Percentiles rank a stretch among this genome's conserved stretches.
phyloP scores from a whole-genome alignment of 2,888 invertebrate genomes.

The Capitulum mitella region DNA sequence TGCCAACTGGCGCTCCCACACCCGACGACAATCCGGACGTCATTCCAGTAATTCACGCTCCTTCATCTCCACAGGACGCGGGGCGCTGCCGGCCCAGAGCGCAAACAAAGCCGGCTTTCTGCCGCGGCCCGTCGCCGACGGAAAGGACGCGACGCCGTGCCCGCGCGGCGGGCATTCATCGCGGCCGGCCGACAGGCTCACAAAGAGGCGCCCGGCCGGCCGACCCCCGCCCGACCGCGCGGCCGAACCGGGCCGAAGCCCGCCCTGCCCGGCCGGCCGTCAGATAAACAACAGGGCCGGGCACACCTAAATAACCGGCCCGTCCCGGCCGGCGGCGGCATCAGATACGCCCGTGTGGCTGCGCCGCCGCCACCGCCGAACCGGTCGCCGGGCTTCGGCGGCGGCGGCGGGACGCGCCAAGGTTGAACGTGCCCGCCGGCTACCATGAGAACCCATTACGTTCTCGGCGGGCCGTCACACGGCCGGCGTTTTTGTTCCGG shows the following conservation, averaged over 20 bases:
- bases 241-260: background rate
- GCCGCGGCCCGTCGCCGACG: conserved; percentile 84
- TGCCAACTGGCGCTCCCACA: too few relatives aligned
- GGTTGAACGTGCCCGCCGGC: background rate
- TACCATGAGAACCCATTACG: background rate
- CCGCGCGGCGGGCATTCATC: too few relatives aligned
- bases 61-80: too few relatives aligned
- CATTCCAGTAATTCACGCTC: too few relatives aligned
- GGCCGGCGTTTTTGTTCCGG: conserved; percentile 18
- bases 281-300: background rate
- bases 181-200: too few relatives aligned
- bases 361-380: background rate
- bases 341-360: too few relatives aligned
- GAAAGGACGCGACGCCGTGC: conserved; percentile 62
- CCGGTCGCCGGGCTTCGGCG: background rate
- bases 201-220: too few relatives aligned
- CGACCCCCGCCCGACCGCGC: too few relatives aligned
- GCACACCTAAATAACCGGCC: background rate
- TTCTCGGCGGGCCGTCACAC: background rate
- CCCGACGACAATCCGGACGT: too few relatives aligned
- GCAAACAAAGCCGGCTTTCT: conserved; percentile 57
- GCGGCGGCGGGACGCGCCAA: conserved; percentile 16
- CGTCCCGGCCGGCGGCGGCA: background rate
- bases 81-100: too few relatives aligned
- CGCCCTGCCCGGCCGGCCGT: background rate